phyloP scores from a whole-genome alignment of 2,113 vertebrate species.

The Brachionichthys hirsutus region DNA sequence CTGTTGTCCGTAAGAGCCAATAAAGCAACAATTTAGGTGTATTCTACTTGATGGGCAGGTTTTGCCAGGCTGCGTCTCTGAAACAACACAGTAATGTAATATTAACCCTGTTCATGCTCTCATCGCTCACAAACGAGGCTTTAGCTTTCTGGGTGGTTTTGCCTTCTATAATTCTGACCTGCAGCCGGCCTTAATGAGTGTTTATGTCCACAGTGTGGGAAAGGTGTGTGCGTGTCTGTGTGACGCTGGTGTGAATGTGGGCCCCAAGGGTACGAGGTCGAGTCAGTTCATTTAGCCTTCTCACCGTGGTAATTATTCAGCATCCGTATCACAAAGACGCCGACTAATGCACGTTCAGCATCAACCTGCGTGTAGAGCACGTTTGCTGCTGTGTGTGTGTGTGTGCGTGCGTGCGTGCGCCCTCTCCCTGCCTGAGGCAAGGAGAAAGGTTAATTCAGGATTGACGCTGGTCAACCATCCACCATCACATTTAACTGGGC shows the following conservation, averaged over 20 bases:
- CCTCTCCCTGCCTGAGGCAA: slow-evolving; percentile 33
- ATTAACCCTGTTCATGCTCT: slow-evolving; percentile 22
- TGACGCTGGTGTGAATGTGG: slow-evolving; percentile 25
- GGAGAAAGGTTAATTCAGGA: slow-evolving; percentile 59
- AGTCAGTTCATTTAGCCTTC: slow-evolving; percentile 62
- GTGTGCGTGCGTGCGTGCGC: background rate
- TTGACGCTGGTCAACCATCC: slow-evolving; percentile 11
- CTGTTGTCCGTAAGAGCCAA: slow-evolving; percentile 23
- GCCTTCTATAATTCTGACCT: slow-evolving; percentile 17
- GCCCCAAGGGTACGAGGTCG: slow-evolving; percentile 38
- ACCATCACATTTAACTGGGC: slow-evolving; percentile 18
- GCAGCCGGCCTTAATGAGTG: slow-evolving; percentile 16
- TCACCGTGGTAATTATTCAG: slow-evolving; percentile 64
- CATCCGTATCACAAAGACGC: slow-evolving; percentile 47
- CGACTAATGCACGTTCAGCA: slow-evolving; percentile 35
- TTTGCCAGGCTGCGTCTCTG: slow-evolving; percentile 25
- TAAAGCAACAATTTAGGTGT: slow-evolving; percentile 15
- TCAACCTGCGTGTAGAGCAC: slow-evolving; percentile 36
- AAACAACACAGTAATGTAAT: slow-evolving; percentile 42
- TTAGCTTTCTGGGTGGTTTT: slow-evolving; percentile 10
- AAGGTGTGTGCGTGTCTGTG: slow-evolving; percentile 16
- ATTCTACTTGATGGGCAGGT: slow-evolving; percentile 22
- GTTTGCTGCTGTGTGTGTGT: background rate
- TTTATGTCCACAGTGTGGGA: slow-evolving; percentile 11
- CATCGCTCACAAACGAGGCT: background rate